These are phyloP conservation scores for Troides oblongomaculatus DNA, from an alignment of 2,888 invertebrate species.

Conservation along the genomic window DNA sequence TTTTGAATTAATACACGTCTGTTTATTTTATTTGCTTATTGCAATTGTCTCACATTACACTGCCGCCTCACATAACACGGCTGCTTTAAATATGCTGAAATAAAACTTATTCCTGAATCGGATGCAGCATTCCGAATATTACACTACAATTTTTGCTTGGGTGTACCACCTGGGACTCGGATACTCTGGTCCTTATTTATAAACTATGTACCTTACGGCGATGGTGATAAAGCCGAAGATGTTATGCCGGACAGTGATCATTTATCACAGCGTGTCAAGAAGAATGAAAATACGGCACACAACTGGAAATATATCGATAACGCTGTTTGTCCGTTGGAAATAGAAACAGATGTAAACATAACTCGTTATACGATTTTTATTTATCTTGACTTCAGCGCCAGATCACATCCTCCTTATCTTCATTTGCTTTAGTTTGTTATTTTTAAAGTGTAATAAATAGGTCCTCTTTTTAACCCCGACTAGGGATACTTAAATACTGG, in stretches of 20 bases:
- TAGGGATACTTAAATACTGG: no score
- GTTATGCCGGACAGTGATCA: constrained; percentile 32
- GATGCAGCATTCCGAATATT: constrained; percentile 54
- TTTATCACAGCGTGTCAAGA: constrained; percentile 53
- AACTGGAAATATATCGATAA: constrained; percentile 52
- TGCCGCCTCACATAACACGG: not conserved
- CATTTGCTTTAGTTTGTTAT: no score
- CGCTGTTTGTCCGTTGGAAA: constrained; percentile 48
- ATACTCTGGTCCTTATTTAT: constrained; percentile 29
- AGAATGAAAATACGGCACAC: constrained; percentile 54
- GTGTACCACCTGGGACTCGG: constrained; percentile 58
- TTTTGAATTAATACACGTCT: not conserved
- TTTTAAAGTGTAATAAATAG: no score
- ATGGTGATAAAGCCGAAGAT: constrained; percentile 34
- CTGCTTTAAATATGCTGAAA: constrained; percentile 34
- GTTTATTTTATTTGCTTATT: not conserved
- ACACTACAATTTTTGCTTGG: constrained; percentile 60
- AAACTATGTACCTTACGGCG: constrained; percentile 30
- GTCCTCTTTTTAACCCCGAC: no score
- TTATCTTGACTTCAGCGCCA: constrained; percentile 9
- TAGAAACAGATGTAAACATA: constrained; percentile 39
- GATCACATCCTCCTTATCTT: no score
- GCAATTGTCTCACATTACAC: constrained; percentile 3
- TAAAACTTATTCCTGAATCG: constrained; percentile 43
- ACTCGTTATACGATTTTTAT: constrained; percentile 29